Evolutionary conservation across 2,797 vertebrate species (phyloP).

Genomic region (Buceros bicornis): DNA sequence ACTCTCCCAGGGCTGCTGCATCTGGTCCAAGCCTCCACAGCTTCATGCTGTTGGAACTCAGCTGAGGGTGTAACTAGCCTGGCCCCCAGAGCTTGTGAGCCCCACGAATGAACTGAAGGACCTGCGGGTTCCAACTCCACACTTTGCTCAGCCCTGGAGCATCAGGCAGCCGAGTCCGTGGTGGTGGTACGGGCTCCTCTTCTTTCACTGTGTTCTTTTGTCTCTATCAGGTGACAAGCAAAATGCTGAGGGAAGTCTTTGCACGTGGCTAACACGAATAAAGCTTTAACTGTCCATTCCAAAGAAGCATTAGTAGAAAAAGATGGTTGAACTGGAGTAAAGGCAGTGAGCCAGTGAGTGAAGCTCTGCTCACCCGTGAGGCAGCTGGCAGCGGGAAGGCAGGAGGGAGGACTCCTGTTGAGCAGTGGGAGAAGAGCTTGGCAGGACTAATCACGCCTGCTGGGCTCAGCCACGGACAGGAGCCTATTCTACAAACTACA

Average conservation of each 20-base stretch:
- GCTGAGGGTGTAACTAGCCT: neutral
- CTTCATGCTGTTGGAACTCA: neutral
- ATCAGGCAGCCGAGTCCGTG: rapidly evolving
- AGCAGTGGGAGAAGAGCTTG: neutral
- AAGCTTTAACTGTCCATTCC: neutral
- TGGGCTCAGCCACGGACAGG: neutral
- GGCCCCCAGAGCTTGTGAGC: neutral
- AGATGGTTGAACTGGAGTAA: neutral
- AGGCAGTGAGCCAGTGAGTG: neutral
- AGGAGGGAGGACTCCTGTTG: neutral
- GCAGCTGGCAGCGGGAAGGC: neutral
- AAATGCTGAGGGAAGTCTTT: neutral
- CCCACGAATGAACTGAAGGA: neutral
- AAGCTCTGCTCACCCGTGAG: neutral
- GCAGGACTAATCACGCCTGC: neutral
- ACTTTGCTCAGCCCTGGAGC: neutral
- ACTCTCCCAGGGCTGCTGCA: neutral
- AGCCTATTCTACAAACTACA: neutral
- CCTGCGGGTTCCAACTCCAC: rapidly evolving
- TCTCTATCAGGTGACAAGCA: neutral
- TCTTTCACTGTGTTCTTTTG: neutral
- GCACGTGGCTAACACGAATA: neutral
- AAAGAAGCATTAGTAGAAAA: neutral
- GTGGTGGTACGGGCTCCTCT: neutral
- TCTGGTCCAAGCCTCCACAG: neutral